phyloP scores from a whole-genome alignment of 2,888 invertebrate genomes.

The Lasioglossum zephyrum region DNA sequence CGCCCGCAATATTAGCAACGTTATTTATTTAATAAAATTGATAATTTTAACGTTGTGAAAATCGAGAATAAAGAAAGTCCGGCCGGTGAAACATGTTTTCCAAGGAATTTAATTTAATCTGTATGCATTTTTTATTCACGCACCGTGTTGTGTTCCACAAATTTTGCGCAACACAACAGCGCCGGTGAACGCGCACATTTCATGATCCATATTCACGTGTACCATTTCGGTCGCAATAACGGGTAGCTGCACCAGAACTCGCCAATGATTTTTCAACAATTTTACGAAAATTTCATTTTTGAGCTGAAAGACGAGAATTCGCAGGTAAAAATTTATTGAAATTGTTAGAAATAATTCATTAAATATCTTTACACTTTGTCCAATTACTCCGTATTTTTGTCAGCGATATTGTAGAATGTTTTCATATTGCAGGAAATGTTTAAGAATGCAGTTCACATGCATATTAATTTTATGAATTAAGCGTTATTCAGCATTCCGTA shows the following conservation, averaged over 20 bases:
- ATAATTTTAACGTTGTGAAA: background rate
- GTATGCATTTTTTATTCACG: background rate
- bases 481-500: background rate
- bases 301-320: background rate
- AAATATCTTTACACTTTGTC: background rate
- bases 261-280: conserved; percentile 33
- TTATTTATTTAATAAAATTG: background rate
- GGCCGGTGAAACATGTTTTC: background rate
- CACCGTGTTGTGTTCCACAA: background rate
- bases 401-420: background rate
- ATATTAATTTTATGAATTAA: background rate
- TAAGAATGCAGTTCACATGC: background rate
- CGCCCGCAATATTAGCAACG: background rate
- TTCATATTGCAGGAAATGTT: background rate
- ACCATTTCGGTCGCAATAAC: conserved; percentile 23
- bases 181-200: conserved; percentile 26
- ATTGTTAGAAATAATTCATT: background rate
- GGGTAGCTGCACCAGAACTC: background rate
- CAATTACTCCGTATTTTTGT: background rate
- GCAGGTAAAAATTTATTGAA: background rate
- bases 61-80: background rate
- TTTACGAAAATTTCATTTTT: conserved; percentile 27
- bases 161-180: conserved; percentile 33
- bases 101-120: conserved; percentile 11
- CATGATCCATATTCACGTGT: conserved; percentile 34